phyloP scores from a whole-genome alignment of 35 echinoderm and acorn worm genomes.

The Heliocidaris tuberculata region DNA sequence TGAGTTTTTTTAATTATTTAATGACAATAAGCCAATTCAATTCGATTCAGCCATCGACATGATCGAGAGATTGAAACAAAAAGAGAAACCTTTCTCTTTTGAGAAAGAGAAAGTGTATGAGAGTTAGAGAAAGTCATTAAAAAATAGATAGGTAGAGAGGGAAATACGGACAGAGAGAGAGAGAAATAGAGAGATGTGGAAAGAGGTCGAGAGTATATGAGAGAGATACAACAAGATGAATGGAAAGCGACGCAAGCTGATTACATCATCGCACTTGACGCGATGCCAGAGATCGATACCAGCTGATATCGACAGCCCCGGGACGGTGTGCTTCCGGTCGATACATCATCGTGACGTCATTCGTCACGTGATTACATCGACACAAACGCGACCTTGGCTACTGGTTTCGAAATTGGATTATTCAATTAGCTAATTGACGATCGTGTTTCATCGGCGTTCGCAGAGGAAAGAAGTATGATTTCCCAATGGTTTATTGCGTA shows the following conservation, averaged over 20 bases:
- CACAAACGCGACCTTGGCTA: conserved; percentile 13
- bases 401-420: conserved; percentile 28
- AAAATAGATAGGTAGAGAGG: not conserved
- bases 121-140: not conserved
- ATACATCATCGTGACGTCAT: conserved; percentile 44
- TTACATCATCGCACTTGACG: conserved; percentile 1
- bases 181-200: not conserved
- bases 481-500: not conserved
- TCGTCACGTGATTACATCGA: conserved; percentile 39
- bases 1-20: too few relatives aligned
- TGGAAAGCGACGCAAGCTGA: not conserved
- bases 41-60: too few relatives aligned
- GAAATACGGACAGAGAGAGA: not conserved
- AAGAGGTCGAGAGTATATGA: not conserved
- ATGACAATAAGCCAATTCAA: too few relatives aligned
- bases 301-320: conserved; percentile 25
- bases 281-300: conserved; percentile 11
- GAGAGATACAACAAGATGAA: not conserved
- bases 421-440: conserved; percentile 20
- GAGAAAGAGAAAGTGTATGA: not conserved
- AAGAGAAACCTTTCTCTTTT: too few relatives aligned
- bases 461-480: not conserved
- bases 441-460: not conserved
- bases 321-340: conserved; percentile 11
- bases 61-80: too few relatives aligned